Base-by-base conservation (phyloP, 1,140 invertebrate genomes). In the Bursaphelenchus mucronatus region DNA sequence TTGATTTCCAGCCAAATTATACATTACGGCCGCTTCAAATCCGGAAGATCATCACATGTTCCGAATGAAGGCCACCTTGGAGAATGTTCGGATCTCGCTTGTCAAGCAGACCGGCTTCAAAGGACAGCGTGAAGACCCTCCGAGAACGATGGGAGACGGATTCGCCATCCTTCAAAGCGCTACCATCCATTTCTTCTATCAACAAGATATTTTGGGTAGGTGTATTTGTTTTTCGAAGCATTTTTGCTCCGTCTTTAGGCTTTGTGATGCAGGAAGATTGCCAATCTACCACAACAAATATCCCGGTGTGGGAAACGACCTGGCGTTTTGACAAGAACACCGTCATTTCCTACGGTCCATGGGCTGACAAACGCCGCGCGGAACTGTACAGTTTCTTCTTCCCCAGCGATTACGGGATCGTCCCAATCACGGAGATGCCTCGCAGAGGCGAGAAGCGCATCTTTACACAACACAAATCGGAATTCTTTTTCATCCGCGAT, bases 261-360 rank as follows among this genome's bases (percentile, higher is more conserved):
- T 61, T 64, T 51, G 72, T 71, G 44, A 68, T 46, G 43, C 58
- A 66, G 44, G 61, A 62, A 11, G 52, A 47, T 21, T n/a, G 5
- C 8, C 68, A 59, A 70, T 54, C 51, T 3, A 41, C 15, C 3
- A 69, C 51, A n/a, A 45, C 46, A 47, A 61, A 74, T 43, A 45
- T 73, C 7, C 73, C 78, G 9, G 62, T 64, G 45, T 80, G 79
- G 78, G 70, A 80, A 30, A 79, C 73, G 13, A 66, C 63, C 45
- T 78, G 70, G 67, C 67, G 80, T 41, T 67, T 81, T 46, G 90
- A 92, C 2, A 94, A 95, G 85, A 92, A 89, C 21, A 97, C 94
- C 47, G 91, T 97, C 80, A 92, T 97, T 73, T 94, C 92, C 82
- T 97, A 96, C 78, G 94, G 94, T 2, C 94, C 95, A 5, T 98